Conservation (phyloP, 2,888 invertebrate genomes). For the Agrotis segetum region DNA sequence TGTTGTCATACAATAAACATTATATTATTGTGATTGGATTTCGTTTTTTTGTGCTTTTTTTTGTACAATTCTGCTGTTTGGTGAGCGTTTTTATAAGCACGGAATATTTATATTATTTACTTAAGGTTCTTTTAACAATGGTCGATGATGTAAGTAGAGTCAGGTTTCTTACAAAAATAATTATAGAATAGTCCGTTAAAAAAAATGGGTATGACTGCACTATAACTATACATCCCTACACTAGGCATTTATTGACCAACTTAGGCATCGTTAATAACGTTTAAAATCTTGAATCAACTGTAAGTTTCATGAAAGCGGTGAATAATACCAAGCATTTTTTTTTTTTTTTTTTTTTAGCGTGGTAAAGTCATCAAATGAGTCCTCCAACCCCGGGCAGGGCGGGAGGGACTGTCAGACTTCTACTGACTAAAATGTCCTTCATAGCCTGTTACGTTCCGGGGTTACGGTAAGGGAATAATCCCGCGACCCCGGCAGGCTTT, state of each 20-base stretch:
- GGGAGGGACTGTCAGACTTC: no score
- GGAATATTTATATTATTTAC: constrained; percentile 12
- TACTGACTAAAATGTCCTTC: no score
- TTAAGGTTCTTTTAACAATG: constrained; percentile 2
- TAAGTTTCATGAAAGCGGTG: background rate
- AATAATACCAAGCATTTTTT: no score
- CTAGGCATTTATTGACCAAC: no score
- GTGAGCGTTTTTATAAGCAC: constrained; percentile 7
- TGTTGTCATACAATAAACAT: constrained; percentile 59
- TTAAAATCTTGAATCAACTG: background rate
- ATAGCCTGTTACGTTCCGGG: no score
- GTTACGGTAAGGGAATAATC: no score
- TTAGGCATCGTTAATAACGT: background rate
- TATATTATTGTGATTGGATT: constrained; percentile 55
- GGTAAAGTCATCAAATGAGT: no score
- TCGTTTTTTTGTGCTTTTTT: constrained; percentile 36
- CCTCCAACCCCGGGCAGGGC: no score
- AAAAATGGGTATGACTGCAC: background rate
- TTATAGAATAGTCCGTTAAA: background rate
- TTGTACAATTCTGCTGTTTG: constrained; percentile 30
- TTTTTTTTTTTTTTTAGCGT: no score
- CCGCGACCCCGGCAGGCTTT: no score
- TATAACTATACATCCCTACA: background rate
- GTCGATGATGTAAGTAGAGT: background rate
- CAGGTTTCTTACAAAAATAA: background rate